These are phyloP conservation scores for Drosophila albomicans DNA, from an alignment of 1,140 invertebrate genomes.

Conservation along the genomic window DNA sequence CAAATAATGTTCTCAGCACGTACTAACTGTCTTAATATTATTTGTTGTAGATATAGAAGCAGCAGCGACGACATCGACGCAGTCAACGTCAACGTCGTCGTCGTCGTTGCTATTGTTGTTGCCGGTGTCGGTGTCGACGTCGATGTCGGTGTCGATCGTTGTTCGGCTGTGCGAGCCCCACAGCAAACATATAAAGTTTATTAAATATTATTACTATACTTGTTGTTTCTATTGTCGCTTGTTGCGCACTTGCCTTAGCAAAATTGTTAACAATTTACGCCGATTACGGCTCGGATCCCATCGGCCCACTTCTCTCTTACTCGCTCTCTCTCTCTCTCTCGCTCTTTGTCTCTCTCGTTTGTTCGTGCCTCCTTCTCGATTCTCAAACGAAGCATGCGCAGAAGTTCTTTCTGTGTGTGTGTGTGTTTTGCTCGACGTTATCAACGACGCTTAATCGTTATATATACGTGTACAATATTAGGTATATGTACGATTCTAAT, in stretches of 20 bases:
- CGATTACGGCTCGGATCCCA: constrained; percentile 49
- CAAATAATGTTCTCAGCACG: constrained; percentile 84
- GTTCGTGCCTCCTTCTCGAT: not conserved
- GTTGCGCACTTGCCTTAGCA: constrained; percentile 71
- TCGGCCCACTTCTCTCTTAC: constrained; percentile 24
- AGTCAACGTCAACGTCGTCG: constrained; percentile 27
- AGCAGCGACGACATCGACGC: constrained; percentile 44
- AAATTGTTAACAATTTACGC: constrained; percentile 76
- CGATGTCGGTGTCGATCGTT: constrained; percentile 54
- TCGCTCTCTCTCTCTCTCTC: not conserved
- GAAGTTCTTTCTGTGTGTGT: constrained; percentile 6
- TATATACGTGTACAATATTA: constrained; percentile 6
- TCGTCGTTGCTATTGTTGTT: not conserved
- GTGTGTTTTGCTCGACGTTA: constrained; percentile 42
- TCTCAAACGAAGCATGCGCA: constrained; percentile 51
- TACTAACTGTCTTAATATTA: constrained; percentile 84
- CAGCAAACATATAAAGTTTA: constrained; percentile 67
- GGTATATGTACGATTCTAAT: constrained; percentile 48
- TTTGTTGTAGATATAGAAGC: constrained; percentile 84
- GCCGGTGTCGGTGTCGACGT: constrained; percentile 18
- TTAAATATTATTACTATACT: constrained; percentile 74
- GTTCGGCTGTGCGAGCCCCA: constrained; percentile 48
- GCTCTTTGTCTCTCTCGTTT: not conserved
- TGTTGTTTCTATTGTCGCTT: constrained; percentile 43
- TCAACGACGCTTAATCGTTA: constrained; percentile 65